phyloP scores from a whole-genome alignment of 1,140 invertebrate species.

The Brachionus angularis region DNA sequence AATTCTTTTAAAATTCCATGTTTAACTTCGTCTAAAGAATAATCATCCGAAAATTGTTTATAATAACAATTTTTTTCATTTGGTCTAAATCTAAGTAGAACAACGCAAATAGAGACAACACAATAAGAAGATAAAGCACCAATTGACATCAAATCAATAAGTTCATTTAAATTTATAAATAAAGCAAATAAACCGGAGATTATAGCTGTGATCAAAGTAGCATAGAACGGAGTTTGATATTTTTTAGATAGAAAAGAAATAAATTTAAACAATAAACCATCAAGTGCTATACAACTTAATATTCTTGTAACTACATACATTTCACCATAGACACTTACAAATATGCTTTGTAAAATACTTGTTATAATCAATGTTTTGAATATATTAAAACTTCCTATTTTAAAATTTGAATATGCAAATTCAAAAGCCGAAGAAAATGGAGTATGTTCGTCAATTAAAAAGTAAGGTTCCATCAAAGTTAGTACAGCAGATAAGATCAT shows the following conservation, averaged over 20 bases:
- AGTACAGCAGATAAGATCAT: constrained; percentile 50
- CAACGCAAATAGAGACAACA: constrained; percentile 80
- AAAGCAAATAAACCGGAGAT: constrained; percentile 72
- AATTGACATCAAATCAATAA: constrained; percentile 90
- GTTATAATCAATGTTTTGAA: constrained; percentile 1
- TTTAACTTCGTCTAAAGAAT: not conserved
- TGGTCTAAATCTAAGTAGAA: constrained; percentile 76
- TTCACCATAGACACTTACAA: constrained; percentile 26
- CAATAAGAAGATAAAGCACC: constrained; percentile 84
- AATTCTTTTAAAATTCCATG: not conserved
- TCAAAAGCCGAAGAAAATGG: constrained; percentile 44
- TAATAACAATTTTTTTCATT: not conserved
- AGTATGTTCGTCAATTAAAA: constrained; percentile 44
- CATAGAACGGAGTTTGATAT: constrained; percentile 73
- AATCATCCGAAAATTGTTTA: not conserved
- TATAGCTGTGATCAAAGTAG: constrained; percentile 72
- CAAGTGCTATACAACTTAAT: constrained; percentile 80
- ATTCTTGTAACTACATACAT: constrained; percentile 76
- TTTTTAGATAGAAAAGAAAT: constrained; percentile 69
- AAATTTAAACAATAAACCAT: constrained; percentile 74
- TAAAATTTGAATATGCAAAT: constrained; percentile 2
- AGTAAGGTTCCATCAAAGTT: constrained; percentile 52
- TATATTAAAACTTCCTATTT: not conserved
- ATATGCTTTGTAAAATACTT: not conserved
- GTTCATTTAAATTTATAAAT: constrained; percentile 78